phyloP scores from a whole-genome alignment of 64 coral and sea anemone genomes.

The Montipora cactus region DNA sequence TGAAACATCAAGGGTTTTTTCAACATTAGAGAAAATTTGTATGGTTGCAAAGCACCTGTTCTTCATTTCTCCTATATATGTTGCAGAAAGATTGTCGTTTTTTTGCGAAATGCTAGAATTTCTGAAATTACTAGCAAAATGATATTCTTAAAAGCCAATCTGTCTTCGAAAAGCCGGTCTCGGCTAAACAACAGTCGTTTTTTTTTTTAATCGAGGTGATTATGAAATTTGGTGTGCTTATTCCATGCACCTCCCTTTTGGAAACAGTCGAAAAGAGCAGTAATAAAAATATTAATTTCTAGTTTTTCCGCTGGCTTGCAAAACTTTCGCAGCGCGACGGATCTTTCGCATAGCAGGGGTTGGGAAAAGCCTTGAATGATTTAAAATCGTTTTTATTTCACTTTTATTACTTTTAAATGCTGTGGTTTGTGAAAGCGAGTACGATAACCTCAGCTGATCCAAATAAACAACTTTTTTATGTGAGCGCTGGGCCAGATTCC shows the following conservation, averaged over 20 bases:
- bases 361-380: background rate
- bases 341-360: background rate
- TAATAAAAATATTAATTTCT: constrained; percentile 42
- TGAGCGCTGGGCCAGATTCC: background rate
- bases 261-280: constrained; percentile 13
- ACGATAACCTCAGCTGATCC: background rate
- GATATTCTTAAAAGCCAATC: background rate
- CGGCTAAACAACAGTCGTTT: background rate
- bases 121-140: background rate
- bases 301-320: constrained; percentile 2
- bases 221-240: background rate
- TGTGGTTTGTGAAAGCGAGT: background rate
- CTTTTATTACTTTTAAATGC: constrained; percentile 5
- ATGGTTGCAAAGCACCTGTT: background rate
- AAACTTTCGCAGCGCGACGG: constrained; percentile 21
- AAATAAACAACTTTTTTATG: background rate
- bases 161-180: background rate
- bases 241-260: background rate
- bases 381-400: constrained; percentile 20
- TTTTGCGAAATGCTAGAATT: background rate
- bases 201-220: background rate
- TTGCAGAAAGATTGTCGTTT: background rate
- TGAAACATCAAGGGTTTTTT: background rate
- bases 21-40: background rate
- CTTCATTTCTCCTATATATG: background rate